Evolutionary conservation across 2,888 invertebrate genomes (phyloP).

Genomic region (Synanthedon tipuliformis): DNA sequence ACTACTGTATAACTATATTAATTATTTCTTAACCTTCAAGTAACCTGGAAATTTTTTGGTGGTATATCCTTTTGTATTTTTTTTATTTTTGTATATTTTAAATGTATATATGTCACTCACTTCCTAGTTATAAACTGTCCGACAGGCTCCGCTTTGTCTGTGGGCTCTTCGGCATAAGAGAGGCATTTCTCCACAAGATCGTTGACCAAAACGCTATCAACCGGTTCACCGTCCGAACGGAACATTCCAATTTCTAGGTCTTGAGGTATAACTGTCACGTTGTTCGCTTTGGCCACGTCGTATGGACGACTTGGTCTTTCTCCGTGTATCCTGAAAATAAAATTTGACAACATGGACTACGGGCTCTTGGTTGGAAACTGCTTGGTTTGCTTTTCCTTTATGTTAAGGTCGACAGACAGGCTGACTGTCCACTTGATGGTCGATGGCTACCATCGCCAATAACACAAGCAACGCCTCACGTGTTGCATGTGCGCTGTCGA

Average conservation of each 20-base stretch:
- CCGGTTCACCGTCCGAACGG: conserved; percentile 15
- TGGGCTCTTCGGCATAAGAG: conserved; percentile 16
- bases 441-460: too few relatives aligned
- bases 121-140: conserved; percentile 29
- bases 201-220: conserved; percentile 13
- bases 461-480: too few relatives aligned
- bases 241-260: conserved; percentile 17
- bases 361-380: too few relatives aligned
- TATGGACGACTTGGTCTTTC: conserved; percentile 23
- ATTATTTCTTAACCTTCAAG: too few relatives aligned
- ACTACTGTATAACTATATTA: too few relatives aligned
- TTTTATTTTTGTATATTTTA: too few relatives aligned
- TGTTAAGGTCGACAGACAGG: too few relatives aligned
- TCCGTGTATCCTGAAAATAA: conserved; percentile 42
- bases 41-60: too few relatives aligned
- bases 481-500: too few relatives aligned
- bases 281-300: conserved; percentile 26
- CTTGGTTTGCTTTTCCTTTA: background rate
- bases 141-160: conserved; percentile 20
- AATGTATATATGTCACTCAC: conserved; percentile 22
- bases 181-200: conserved; percentile 21
- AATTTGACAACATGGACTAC: too few relatives aligned
- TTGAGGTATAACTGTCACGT: conserved; percentile 26
- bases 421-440: too few relatives aligned
- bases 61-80: too few relatives aligned